Base-by-base conservation (phyloP, 2,113 vertebrate genomes). In the Burhinus oedicnemus region DNA sequence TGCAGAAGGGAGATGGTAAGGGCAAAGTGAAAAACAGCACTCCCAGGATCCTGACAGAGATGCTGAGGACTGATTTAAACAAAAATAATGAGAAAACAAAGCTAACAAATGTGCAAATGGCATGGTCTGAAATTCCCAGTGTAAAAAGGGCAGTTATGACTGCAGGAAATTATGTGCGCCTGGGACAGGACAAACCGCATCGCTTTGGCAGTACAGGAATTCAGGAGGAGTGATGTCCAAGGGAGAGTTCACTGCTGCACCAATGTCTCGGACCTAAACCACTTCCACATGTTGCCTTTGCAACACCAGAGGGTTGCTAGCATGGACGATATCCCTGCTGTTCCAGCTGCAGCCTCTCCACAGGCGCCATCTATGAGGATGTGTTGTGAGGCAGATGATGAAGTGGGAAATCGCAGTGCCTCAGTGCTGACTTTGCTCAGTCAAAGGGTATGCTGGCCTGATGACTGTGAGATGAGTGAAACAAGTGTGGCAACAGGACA, bases 401-500 rank as follows among this genome's bases (percentile, higher is more conserved):
- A 75, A 32, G 40, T 22, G 22, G 52, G 80, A 92, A 93, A 77
- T 55, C 7, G 4, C 38, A 34, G 7, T 18, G 38, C 36, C 79
- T 88, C 62, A 25, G 49, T 51, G 49, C 49, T 7, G 49, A 22
- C 49, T 51, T 51, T 51, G 49, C 49, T 51, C 49, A 80, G 20
- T 45, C n/a, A 26, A 68, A 71, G 52, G 17, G 25, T 40, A 84
- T 66, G 47, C 25, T 60, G 52, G 49, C 32, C 71, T 69, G 32
- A 38, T 90, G 92, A 80, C 62, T 77, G 12, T 69, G 77, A 96
- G 51, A 91, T 84, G 87, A 57, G 29, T 42, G 61, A 89, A 95
- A 79, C 30, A 76, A 82, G 34, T 65, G 51, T 72, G 32, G 61
- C 62, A 91, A 91, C 32, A 94, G 36, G 29, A 79, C 40, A 78